Conservation (phyloP, 2,113 vertebrate genomes). For the Typhlomys cinereus region DNA sequence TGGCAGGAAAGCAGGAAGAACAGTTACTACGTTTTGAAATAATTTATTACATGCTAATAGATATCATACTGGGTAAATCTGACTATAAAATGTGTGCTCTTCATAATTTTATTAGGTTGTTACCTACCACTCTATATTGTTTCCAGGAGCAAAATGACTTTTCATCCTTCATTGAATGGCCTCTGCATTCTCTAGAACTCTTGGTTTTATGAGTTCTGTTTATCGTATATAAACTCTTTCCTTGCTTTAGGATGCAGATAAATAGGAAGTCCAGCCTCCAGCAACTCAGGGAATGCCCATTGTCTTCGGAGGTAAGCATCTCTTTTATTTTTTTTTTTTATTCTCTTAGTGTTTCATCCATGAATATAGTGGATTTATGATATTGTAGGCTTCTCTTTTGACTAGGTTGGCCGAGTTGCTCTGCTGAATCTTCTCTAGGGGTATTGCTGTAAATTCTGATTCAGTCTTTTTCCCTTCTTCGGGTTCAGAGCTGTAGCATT, state of each 20-base stretch:
- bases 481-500: not conserved
- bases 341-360: no score
- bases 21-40: not conserved
- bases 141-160: constrained; percentile 5
- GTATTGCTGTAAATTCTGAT: constrained; percentile 1
- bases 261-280: not conserved
- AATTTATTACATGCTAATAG: not conserved
- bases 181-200: not conserved
- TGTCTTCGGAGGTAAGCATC: not conserved
- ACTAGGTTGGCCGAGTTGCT: not conserved
- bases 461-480: not conserved
- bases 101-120: constrained; percentile 31
- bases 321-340: no score
- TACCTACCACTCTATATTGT: not conserved
- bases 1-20: no score
- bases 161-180: not conserved
- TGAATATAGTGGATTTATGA: no score
- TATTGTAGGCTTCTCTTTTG: not conserved
- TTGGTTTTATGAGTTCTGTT: not conserved
- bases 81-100: constrained; percentile 6
- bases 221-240: constrained; percentile 9
- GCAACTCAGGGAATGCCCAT: not conserved
- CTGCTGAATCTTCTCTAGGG: constrained; percentile 27
- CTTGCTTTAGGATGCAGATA: not conserved
- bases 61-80: not conserved